These are phyloP conservation scores for Sebastes fasciatus DNA, from an alignment of 2,113 vertebrate species.

Conservation along the genomic window DNA sequence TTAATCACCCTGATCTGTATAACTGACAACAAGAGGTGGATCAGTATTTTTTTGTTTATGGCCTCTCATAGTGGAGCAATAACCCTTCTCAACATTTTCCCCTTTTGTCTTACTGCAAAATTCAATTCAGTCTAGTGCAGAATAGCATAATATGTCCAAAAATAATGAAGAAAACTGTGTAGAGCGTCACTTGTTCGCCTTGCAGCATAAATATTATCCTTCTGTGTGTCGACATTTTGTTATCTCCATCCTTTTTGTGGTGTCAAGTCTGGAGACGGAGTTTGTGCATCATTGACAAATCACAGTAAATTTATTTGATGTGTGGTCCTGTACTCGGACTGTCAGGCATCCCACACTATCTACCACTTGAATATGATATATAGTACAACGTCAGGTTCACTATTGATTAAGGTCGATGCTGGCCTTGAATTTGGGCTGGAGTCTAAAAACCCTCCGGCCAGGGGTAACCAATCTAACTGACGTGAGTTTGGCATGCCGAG, in stretches of 20 bases:
- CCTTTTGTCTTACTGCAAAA: not conserved
- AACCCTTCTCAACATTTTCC: constrained; percentile 10
- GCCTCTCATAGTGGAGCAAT: constrained; percentile 15
- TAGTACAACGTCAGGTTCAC: constrained; percentile 44
- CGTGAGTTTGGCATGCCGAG: constrained; percentile 52
- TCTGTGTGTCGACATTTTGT: constrained; percentile 28
- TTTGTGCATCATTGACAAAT: constrained; percentile 54
- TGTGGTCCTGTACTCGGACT: constrained; percentile 30
- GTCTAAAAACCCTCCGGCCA: constrained; percentile 54
- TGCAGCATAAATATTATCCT: not conserved
- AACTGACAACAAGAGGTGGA: constrained; percentile 42
- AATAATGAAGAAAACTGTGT: constrained; percentile 2
- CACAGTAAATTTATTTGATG: constrained; percentile 57
- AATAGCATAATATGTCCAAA: not conserved
- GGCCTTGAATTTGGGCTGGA: constrained; percentile 52
- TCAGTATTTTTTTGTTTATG: constrained; percentile 30
- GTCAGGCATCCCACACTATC: constrained; percentile 39
- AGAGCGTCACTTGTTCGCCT: constrained; percentile 3
- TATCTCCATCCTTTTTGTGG: constrained; percentile 18
- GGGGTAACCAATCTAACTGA: constrained; percentile 64
- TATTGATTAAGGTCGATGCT: constrained; percentile 64
- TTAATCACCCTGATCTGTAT: constrained; percentile 46
- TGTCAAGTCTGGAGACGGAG: constrained; percentile 29
- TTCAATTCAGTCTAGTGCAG: constrained; percentile 9
- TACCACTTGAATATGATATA: constrained; percentile 68